phyloP scores from a whole-genome alignment of 2,888 invertebrate genomes.

The Tipula lateralis region DNA sequence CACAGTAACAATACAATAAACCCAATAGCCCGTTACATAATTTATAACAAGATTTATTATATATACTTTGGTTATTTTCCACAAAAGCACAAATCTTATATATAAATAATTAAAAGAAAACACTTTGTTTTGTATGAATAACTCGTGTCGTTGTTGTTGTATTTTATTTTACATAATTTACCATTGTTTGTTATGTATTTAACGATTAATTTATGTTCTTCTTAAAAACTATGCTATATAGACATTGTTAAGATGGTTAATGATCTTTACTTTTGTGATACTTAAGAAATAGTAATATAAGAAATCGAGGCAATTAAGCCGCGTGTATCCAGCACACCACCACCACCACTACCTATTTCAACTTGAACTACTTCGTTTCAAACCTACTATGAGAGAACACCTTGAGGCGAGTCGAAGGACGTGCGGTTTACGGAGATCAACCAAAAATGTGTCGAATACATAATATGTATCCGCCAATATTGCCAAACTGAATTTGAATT shows the following conservation, averaged over 20 bases:
- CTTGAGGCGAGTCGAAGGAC: neutral
- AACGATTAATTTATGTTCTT: neutral
- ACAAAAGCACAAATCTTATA: neutral
- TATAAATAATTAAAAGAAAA: neutral
- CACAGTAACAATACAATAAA: neutral
- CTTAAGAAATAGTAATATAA: neutral
- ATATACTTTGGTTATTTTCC: neutral
- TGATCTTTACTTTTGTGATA: neutral
- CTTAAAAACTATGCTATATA: neutral
- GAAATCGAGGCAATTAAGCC: neutral
- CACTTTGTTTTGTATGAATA: neutral
- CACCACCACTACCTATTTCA: no score
- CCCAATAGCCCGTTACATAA: neutral
- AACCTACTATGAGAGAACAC: neutral
- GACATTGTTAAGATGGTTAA: neutral
- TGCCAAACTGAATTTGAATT: neutral
- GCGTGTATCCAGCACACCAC: neutral
- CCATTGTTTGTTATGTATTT: neutral
- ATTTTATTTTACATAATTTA: constrained; percentile 19
- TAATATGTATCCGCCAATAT: no score
- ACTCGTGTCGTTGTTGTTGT: neutral
- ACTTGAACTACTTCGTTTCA: neutral
- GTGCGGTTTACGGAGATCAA: neutral
- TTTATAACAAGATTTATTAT: neutral
- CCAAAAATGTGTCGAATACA: neutral